Base-by-base conservation (phyloP, 2,888 invertebrate genomes). In the Scaptodrosophila latifasciaeformis region DNA sequence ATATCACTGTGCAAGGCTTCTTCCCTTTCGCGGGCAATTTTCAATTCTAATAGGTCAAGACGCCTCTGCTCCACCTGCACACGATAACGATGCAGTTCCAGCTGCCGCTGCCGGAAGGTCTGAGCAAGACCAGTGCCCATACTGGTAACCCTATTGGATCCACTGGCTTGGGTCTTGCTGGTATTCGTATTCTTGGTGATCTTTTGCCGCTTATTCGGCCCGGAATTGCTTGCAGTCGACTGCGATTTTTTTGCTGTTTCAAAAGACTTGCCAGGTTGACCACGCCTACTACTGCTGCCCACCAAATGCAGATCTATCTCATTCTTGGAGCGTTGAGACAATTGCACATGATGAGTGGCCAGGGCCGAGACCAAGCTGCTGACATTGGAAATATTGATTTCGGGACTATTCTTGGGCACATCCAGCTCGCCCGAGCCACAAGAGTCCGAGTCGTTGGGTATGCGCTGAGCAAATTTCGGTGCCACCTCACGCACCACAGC, bases 11-110 rank as follows among this genome's bases (percentile, higher is more conserved):
- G 75, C 46, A 72, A 12, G 10, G 83, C 66, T 43, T 81, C 82
- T 19, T 82, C 71, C 2, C 82, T 71, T 37, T 82, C 82, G 2
- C 82, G 69, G 4, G 63, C 63, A 19, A 83, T 61, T 50, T 82
- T 82, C 4, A 83, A 31, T 39, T 83, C 77, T 4, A 82, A 54
- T 5, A 82, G 46, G 27, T 82, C 70, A 45, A 82, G 53, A 1
- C 83, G 83, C 2, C 82, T 72, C 31, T 68, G 65, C 48, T 83
- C 82, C 18, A 83, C 70, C 5, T 65, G 66, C 19, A 83, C 53
- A 6, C 82, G 82, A 49, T 66, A 62, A 19, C 67, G 67, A 63
- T 83, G 83, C 5, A 82, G 47, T 29, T 82, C 82, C 37, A 62
- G 57, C 49, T 80, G 75, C 0, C 82, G 72, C 47, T 82, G 75